Base-by-base conservation (phyloP, 2,797 vertebrate species). In the Falco cherrug region DNA sequence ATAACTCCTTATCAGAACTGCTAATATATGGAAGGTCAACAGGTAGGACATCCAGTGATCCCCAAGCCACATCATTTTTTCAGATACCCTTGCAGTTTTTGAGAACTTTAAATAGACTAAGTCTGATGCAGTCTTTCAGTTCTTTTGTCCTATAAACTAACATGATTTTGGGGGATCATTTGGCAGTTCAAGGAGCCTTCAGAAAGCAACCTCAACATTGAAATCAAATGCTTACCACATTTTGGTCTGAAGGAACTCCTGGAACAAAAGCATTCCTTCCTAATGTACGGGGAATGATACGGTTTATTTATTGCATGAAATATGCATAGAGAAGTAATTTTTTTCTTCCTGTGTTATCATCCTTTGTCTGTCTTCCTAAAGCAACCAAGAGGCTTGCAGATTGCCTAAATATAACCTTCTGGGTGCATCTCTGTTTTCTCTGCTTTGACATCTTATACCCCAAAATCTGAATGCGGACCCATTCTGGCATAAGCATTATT, bases 211-310 rank as follows among this genome's bases (percentile, higher is more conserved):
- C 11, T 83, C 25, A 54, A 45, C 4, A 11, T 85, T 87, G 57
- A 60, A 31, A 80, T 11, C 0, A 2, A 87, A 39, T 0, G 1
- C 16, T 73, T 39, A 48, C 26, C 37, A 37, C 2, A 0, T 71
- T 87, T 79, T 33, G 85, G 35, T n/a, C 41, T 59, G 33, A 47
- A 68, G 37, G 20, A 17, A 65, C 17, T 65, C 4, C 17, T 53
- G 35, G 70, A 93, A 59, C 14, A 74, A 50, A 61, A 70, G 61
- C 4, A 5, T 4, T 93, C 13, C 31, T 88, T 88, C 39, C 48
- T 84, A 11, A 63, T 22, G 41, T 37, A 26, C 43, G 80, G 8
- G 1, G 0, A 76, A n/a, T 84, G 1, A 31, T 41, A 63, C 13
- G 25, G 35, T 87, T 91, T 84, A 48, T 93, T 87, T 79, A 54